Percentiles rank a stretch among this genome's conserved stretches.
These are phyloP conservation scores for Coelopa pilipes DNA, from an alignment of 2,888 invertebrate species.

Conservation along the genomic window DNA sequence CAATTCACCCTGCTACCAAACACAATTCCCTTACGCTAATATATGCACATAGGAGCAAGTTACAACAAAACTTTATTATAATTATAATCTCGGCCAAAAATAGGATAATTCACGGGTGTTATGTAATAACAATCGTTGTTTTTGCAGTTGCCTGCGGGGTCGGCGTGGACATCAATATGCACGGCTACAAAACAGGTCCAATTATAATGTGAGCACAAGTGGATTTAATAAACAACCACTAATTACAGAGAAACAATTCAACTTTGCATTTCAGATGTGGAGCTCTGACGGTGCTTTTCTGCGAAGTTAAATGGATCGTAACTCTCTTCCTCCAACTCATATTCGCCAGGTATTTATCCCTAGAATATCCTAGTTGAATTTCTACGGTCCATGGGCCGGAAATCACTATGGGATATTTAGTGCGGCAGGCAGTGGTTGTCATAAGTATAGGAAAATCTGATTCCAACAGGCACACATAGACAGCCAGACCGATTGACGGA, in stretches of 20 bases:
- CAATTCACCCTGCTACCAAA: too few relatives aligned
- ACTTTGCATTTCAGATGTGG: slow-evolving; percentile 68
- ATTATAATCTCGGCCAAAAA: too few relatives aligned
- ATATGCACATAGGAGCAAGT: too few relatives aligned
- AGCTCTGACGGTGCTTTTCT: slow-evolving; percentile 70
- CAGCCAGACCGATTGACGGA: too few relatives aligned
- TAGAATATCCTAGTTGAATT: background rate
- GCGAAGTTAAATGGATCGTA: slow-evolving; percentile 75
- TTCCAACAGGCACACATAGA: too few relatives aligned
- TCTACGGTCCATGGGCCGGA: too few relatives aligned
- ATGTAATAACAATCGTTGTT: slow-evolving; percentile 37
- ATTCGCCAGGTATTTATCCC: slow-evolving; percentile 55
- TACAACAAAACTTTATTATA: too few relatives aligned
- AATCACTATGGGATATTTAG: too few relatives aligned
- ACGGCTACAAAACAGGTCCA: slow-evolving; percentile 71
- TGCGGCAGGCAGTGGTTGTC: too few relatives aligned
- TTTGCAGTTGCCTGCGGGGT: slow-evolving; percentile 74
- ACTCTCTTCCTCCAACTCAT: slow-evolving; percentile 72
- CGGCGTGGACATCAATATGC: slow-evolving; percentile 73
- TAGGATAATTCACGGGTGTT: too few relatives aligned
- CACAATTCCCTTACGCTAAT: too few relatives aligned
- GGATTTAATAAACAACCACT: background rate
- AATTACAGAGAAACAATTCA: background rate
- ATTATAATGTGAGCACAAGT: slow-evolving; percentile 72
- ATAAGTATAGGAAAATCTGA: too few relatives aligned